A percentile compares a stretch with the other conserved stretches of the same genome.
Evolutionary conservation across 2,113 vertebrate genomes (phyloP).

Genomic region (Gambusia affinis): DNA sequence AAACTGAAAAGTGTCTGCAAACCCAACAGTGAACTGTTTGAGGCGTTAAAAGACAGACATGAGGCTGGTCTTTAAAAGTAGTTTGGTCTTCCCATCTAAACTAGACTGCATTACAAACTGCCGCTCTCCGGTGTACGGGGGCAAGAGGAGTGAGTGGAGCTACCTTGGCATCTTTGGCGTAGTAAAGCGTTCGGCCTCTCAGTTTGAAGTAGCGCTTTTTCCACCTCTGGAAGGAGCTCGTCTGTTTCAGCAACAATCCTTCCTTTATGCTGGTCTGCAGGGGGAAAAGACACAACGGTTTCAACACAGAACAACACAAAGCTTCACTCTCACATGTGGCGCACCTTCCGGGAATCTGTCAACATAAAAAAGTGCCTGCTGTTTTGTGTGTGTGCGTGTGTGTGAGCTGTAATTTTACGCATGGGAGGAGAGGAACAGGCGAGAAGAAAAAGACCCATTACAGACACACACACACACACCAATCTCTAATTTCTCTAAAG

Average conservation of each 20-base stretch:
- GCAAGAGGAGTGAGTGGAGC: constrained; percentile 8
- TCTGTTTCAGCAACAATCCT: constrained; percentile 96
- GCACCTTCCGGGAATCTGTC: constrained; percentile 42
- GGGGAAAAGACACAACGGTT: constrained; percentile 40
- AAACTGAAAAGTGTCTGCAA: constrained; percentile 2
- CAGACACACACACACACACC: constrained; percentile 13
- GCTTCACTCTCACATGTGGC: background rate
- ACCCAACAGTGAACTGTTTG: background rate
- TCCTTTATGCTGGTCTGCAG: constrained; percentile 96
- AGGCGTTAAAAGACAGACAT: background rate
- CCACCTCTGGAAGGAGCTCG: constrained; percentile 99
- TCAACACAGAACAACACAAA: constrained; percentile 6
- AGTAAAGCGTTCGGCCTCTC: constrained; percentile 95
- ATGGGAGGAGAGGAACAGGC: constrained; percentile 39
- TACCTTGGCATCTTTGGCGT: constrained; percentile 99
- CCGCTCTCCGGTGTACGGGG: background rate
- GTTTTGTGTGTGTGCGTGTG: constrained; percentile 1
- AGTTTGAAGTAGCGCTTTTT: constrained; percentile 98
- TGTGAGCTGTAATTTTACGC: constrained; percentile 59
- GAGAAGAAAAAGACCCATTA: constrained; percentile 60
- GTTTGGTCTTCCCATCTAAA: background rate
- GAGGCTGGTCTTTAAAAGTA: background rate
- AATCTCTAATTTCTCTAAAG: constrained; percentile 37
- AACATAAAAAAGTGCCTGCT: constrained; percentile 45
- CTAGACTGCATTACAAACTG: background rate